A percentile compares a stretch with the other conserved stretches of the same genome.
These are phyloP conservation scores for Ethmia dodecea DNA, from an alignment of 2,888 invertebrate species.

Conservation along the genomic window DNA sequence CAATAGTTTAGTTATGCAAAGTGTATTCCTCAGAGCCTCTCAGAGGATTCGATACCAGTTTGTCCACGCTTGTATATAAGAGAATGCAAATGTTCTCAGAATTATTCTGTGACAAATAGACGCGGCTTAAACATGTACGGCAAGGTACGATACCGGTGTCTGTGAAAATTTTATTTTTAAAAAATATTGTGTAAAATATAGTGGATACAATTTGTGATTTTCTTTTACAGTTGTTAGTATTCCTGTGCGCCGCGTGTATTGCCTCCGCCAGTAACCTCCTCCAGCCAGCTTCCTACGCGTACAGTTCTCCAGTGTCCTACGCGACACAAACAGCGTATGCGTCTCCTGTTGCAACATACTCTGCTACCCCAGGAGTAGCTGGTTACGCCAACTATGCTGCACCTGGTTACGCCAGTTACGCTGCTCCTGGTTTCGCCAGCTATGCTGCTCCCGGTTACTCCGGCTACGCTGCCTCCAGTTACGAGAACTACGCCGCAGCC, in stretches of 20 bases:
- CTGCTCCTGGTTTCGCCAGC: conserved; percentile 19
- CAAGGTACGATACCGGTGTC: conserved; percentile 35
- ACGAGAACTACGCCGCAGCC: conserved; percentile 18
- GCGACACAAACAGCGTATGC: conserved; percentile 22
- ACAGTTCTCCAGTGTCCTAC: conserved; percentile 61
- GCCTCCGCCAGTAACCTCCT: conserved; percentile 78
- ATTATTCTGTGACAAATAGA: conserved; percentile 49
- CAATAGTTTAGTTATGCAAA: conserved; percentile 16
- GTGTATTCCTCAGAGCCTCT: conserved; percentile 4
- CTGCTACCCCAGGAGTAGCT: conserved; percentile 14
- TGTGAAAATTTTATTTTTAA: conserved; percentile 3
- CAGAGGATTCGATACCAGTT: conserved; percentile 43
- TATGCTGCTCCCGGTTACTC: conserved; percentile 25
- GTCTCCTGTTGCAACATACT: conserved; percentile 28
- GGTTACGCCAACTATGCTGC: conserved; percentile 40
- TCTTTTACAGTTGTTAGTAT: conserved; percentile 37
- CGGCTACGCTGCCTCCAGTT: conserved; percentile 26
- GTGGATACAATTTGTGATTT: neutral
- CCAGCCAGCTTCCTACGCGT: conserved; percentile 54
- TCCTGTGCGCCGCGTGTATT: conserved; percentile 77
- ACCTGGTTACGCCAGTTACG: conserved; percentile 25
- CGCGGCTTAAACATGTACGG: conserved; percentile 49
- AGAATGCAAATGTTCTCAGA: conserved; percentile 42
- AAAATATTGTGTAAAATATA: neutral
- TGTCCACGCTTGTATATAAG: conserved; percentile 55